These are phyloP conservation scores for Cercocebus atys DNA, from an alignment of 2,113 vertebrate species.

Conservation along the genomic window DNA sequence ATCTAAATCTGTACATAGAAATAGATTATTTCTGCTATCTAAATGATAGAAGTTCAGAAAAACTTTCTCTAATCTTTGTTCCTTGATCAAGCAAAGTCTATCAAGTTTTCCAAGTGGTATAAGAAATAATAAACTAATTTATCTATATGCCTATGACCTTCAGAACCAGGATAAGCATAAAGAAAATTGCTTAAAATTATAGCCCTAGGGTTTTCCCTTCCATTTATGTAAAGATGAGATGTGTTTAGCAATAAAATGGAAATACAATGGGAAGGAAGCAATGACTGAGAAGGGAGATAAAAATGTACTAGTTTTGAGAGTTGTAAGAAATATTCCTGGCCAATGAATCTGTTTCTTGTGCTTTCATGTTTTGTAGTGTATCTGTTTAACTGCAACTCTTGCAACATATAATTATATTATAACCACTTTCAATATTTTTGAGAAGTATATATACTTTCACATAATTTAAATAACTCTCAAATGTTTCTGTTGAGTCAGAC, in stretches of 20 bases:
- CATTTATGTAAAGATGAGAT: background rate
- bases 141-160: slow-evolving; percentile 7
- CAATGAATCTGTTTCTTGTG: background rate
- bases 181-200: background rate
- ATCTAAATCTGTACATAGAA: background rate
- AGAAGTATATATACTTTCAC: no score
- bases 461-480: background rate
- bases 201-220: background rate
- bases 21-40: background rate
- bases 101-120: slow-evolving; percentile 58
- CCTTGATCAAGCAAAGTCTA: slow-evolving; percentile 63
- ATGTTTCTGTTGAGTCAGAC: background rate
- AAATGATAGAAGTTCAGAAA: background rate
- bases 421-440: no score
- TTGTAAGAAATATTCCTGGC: background rate
- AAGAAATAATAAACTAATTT: slow-evolving; percentile 63
- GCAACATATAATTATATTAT: no score
- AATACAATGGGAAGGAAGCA: background rate
- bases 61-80: slow-evolving; percentile 24
- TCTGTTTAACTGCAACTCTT: no score
- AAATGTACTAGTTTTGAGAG: background rate
- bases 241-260: background rate
- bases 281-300: background rate
- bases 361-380: background rate
- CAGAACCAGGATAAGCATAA: background rate